A percentile compares a stretch with the other conserved stretches of the same genome.
Evolutionary conservation across 2,797 vertebrate species (phyloP).

Genomic region (Hylomyscus alleni): DNA sequence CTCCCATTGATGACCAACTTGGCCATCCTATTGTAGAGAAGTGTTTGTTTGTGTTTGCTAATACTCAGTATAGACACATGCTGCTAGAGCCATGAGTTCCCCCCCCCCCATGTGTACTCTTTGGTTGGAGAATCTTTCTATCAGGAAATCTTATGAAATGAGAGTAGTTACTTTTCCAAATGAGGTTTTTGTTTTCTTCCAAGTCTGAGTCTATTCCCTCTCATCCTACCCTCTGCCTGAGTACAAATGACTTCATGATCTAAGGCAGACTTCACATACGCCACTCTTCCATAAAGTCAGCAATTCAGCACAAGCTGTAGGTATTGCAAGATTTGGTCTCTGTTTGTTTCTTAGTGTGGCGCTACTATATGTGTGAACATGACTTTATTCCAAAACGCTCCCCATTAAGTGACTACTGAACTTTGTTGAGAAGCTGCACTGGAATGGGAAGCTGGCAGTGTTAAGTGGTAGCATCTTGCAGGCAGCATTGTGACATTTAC

Average conservation of each 20-base stretch:
- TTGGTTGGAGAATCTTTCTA: not conserved
- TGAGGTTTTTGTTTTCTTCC: constrained; percentile 7
- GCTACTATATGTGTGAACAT: not conserved
- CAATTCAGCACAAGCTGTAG: not conserved
- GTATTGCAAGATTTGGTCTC: not conserved
- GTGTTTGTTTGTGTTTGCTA: constrained; percentile 67
- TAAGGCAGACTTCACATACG: constrained; percentile 24
- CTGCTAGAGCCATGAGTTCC: too few relatives aligned
- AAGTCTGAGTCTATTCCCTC: not conserved
- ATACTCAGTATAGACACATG: constrained; percentile 58
- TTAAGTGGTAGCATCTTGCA: constrained; percentile 75
- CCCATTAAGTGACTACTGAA: constrained; percentile 37
- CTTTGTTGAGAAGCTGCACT: constrained; percentile 15
- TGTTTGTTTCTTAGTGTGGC: not conserved
- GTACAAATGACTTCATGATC: not conserved
- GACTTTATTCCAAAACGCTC: constrained; percentile 36
- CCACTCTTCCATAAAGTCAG: not conserved
- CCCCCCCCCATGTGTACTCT: too few relatives aligned
- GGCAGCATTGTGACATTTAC: constrained; percentile 75
- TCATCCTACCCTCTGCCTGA: not conserved
- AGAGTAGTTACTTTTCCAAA: not conserved
- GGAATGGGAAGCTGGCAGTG: constrained; percentile 57
- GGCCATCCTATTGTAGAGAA: constrained; percentile 45
- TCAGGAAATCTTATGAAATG: not conserved
- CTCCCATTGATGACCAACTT: too few relatives aligned